Percentiles rank a stretch among this genome's conserved stretches.
phyloP scores from a whole-genome alignment of 1,140 invertebrate species.

The Planococcus citri region DNA sequence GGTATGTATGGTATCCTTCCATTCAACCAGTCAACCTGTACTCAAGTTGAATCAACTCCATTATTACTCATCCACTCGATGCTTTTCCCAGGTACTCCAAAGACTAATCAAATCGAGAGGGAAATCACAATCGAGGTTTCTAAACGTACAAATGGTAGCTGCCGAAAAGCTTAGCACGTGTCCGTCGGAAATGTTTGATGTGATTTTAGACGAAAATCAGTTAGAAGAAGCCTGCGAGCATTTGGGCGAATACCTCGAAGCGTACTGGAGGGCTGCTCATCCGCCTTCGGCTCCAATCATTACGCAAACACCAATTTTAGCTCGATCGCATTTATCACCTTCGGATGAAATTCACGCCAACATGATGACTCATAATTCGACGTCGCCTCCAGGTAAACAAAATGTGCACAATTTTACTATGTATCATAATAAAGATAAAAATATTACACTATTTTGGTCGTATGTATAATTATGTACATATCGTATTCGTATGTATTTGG shows the following conservation, averaged over 20 bases:
- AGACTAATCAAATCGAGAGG: constrained; percentile 97
- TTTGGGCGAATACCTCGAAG: constrained; percentile 93
- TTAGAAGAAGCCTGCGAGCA: constrained; percentile 97
- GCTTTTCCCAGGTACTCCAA: constrained; percentile 78
- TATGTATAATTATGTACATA: no score
- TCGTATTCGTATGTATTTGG: no score
- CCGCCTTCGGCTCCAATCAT: constrained; percentile 52
- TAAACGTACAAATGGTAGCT: constrained; percentile 98
- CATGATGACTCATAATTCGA: background rate
- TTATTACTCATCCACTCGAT: background rate
- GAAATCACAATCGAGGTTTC: constrained; percentile 92
- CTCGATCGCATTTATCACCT: constrained; percentile 5
- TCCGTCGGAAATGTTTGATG: constrained; percentile 96
- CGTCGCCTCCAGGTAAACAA: constrained; percentile 1
- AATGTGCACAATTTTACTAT: no score
- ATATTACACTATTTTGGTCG: no score
- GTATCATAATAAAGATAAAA: no score
- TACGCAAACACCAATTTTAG: constrained; percentile 36
- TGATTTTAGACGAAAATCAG: constrained; percentile 98
- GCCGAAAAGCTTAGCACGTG: constrained; percentile 98
- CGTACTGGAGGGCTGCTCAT: constrained; percentile 96
- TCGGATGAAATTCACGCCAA: background rate
- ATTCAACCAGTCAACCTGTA: no score
- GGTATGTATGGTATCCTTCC: constrained; percentile 42
- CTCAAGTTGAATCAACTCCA: no score